phyloP scores from a whole-genome alignment of 2,797 vertebrate genomes.

The Merluccius polli region DNA sequence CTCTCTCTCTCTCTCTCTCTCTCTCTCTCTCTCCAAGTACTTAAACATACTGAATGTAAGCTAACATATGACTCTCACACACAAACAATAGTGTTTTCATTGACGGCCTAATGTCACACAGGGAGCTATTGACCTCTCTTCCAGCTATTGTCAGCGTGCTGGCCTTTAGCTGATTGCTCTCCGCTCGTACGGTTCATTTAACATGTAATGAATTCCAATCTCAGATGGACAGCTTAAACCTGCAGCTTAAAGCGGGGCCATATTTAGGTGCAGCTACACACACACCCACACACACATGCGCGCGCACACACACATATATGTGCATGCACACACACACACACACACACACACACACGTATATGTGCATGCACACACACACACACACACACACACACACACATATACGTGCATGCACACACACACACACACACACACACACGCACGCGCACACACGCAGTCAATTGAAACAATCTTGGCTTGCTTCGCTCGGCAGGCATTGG shows the following conservation, averaged over 20 bases:
- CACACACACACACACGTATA: not conserved
- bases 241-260: constrained; percentile 37
- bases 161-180: constrained; percentile 54
- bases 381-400: constrained; percentile 17
- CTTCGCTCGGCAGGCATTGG: constrained; percentile 44
- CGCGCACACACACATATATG: not conserved
- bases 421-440: constrained; percentile 22
- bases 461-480: constrained; percentile 59
- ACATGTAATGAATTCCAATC: constrained; percentile 53
- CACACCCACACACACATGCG: constrained; percentile 5
- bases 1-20: not conserved
- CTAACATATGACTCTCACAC: not conserved
- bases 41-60: not conserved
- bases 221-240: constrained; percentile 61
- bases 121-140: constrained; percentile 9
- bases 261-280: not conserved
- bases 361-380: no score
- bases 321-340: not conserved
- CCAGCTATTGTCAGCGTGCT: constrained; percentile 32
- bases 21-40: not conserved
- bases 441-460: constrained; percentile 32
- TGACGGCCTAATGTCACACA: not conserved
- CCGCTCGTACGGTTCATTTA: constrained; percentile 64
- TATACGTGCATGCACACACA: constrained; percentile 33
- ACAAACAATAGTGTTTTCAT: not conserved